Conservation (phyloP, 2,113 vertebrate genomes). For the Malaclemys terrapin region DNA sequence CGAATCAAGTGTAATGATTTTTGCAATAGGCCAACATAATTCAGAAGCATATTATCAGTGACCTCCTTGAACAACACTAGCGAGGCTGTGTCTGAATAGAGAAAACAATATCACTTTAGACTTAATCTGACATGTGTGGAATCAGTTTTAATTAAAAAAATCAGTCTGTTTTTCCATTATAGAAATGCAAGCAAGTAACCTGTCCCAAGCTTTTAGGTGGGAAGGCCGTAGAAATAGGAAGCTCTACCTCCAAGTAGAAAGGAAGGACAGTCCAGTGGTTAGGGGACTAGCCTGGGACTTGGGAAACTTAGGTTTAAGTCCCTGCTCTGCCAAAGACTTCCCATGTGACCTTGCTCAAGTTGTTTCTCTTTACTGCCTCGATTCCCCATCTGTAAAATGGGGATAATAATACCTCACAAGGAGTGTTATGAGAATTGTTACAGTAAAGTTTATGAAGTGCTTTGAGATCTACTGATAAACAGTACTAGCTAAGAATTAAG, state of each 20-base stretch:
- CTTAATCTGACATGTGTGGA: not conserved
- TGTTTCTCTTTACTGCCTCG: not conserved
- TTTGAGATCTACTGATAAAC: not conserved
- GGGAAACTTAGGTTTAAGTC: not conserved
- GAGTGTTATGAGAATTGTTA: not conserved
- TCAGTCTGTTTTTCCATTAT: not conserved
- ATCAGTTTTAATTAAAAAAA: not conserved
- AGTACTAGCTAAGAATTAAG: not conserved
- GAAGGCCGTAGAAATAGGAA: not conserved
- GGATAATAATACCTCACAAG: not conserved
- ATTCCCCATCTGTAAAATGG: not conserved
- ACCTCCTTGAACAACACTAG: not conserved
- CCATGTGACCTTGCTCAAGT: not conserved
- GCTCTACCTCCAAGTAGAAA: rapidly evolving
- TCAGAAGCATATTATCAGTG: not conserved
- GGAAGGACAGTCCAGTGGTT: not conserved
- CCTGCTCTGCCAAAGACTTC: not conserved
- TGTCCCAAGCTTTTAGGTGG: not conserved
- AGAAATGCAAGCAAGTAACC: not conserved
- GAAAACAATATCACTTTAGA: not conserved
- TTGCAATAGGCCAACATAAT: not conserved
- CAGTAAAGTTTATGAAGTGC: not conserved
- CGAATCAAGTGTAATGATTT: not conserved
- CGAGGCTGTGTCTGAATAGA: not conserved
- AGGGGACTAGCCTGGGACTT: not conserved